Percentiles rank a stretch among this genome's conserved stretches.
Evolutionary conservation across 1,140 invertebrate species (phyloP).

Genomic region (Leptestheria dahalacensis): DNA sequence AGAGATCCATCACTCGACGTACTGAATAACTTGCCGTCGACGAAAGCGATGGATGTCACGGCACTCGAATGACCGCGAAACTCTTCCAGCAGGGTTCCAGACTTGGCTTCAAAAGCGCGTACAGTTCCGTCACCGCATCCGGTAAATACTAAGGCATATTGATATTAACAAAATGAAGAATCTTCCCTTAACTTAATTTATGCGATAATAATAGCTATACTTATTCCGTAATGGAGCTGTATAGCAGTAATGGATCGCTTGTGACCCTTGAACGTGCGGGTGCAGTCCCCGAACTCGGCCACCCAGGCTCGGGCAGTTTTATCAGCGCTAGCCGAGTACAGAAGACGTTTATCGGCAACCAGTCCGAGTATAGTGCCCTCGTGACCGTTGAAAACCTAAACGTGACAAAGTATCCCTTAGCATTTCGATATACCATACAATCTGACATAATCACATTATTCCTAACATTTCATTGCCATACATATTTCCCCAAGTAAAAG

Average conservation of each 20-base stretch:
- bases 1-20: conserved; percentile 30
- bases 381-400: conserved; percentile 33
- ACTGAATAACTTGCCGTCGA: conserved; percentile 29
- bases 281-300: conserved; percentile 39
- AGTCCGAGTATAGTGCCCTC: conserved; percentile 35
- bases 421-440: too few species aligned
- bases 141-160: conserved; percentile 31
- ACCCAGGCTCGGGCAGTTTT: conserved; percentile 38
- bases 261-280: conserved; percentile 34
- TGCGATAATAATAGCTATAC: conserved; percentile 28
- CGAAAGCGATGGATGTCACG: conserved; percentile 30
- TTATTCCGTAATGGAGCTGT: conserved; percentile 32
- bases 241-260: conserved; percentile 34
- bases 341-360: conserved; percentile 33
- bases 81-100: conserved; percentile 29
- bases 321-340: conserved; percentile 38
- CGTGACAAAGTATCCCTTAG: not conserved
- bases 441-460: too few species aligned
- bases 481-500: too few species aligned
- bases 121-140: conserved; percentile 30
- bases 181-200: not conserved
- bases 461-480: too few species aligned
- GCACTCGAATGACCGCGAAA: conserved; percentile 31
- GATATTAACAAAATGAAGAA: not conserved
- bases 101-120: conserved; percentile 36